phyloP scores from a whole-genome alignment of 2,797 vertebrate species.

The Typhlichthys eigenmanni region DNA sequence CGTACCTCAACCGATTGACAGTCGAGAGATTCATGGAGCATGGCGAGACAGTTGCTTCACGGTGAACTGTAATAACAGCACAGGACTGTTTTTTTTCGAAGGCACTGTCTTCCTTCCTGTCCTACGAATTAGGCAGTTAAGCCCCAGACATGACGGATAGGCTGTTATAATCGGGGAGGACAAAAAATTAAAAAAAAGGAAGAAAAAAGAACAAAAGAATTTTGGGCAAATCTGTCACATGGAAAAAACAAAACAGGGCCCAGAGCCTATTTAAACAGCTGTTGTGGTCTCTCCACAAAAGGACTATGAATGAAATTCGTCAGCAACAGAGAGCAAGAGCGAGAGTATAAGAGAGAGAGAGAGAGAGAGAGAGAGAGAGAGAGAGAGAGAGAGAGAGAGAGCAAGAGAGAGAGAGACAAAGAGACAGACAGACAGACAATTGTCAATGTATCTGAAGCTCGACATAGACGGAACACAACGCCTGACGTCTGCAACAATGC shows the following conservation, averaged over 20 bases:
- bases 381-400: slow-evolving; percentile 14
- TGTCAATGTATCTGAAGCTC: slow-evolving; percentile 35
- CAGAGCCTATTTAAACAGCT: slow-evolving; percentile 61
- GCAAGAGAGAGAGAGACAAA: slow-evolving; percentile 7
- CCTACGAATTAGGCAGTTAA: slow-evolving; percentile 30
- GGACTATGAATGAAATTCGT: slow-evolving; percentile 39
- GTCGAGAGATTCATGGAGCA: slow-evolving; percentile 30
- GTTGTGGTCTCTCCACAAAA: slow-evolving; percentile 63
- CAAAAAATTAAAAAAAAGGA: slow-evolving; percentile 17
- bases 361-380: slow-evolving; percentile 26
- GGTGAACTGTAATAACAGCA: slow-evolving; percentile 38
- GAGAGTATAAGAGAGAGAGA: slow-evolving; percentile 1
- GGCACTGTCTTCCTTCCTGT: slow-evolving; percentile 9
- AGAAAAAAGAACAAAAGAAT: slow-evolving; percentile 8
- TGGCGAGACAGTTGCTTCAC: slow-evolving; percentile 38
- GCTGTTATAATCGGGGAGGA: slow-evolving; percentile 30
- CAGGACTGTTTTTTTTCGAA: neutral
- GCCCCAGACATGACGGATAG: slow-evolving; percentile 36
- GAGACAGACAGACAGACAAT: slow-evolving; percentile 29
- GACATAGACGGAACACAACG: slow-evolving; percentile 28
- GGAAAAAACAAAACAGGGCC: slow-evolving; percentile 22
- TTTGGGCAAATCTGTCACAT: slow-evolving; percentile 35
- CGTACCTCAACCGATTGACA: slow-evolving; percentile 14
- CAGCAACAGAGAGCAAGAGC: slow-evolving; percentile 4
- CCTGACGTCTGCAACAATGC: slow-evolving; percentile 60